Conservation (phyloP, 2,888 invertebrate species). For the Xestobium rufovillosum region DNA sequence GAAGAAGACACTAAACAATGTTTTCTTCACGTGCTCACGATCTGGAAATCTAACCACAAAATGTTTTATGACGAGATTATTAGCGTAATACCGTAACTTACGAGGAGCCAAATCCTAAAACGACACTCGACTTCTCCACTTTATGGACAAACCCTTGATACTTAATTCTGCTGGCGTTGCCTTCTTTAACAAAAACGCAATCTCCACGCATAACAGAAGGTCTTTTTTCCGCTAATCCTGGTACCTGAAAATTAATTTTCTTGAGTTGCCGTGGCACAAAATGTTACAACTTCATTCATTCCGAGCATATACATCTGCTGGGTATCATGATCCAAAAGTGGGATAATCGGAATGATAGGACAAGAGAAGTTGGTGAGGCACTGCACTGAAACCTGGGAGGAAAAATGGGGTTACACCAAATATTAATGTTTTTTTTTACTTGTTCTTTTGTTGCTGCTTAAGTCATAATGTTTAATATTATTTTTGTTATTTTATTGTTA, state of each 20-base stretch:
- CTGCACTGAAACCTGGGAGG: too few species aligned
- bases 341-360: too few species aligned
- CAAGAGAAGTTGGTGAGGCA: too few species aligned
- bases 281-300: too few species aligned
- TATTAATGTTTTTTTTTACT: too few species aligned
- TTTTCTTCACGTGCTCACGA: conserved; percentile 18
- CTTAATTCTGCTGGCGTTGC: conserved; percentile 16
- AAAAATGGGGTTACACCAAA: too few species aligned
- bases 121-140: conserved; percentile 26
- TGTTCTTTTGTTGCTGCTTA: too few species aligned
- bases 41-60: conserved; percentile 20
- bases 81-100: not conserved
- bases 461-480: too few species aligned
- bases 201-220: conserved; percentile 36
- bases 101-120: conserved; percentile 32
- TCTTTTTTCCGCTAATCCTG: conserved; percentile 36
- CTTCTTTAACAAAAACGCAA: conserved; percentile 28
- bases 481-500: too few species aligned
- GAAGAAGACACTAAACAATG: conserved; percentile 32
- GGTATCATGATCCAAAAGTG: too few species aligned
- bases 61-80: not conserved
- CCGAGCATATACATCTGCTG: too few species aligned
- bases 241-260: conserved; percentile 32
- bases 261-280: too few species aligned
- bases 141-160: conserved; percentile 33